Conservation (phyloP, 2,113 vertebrate genomes). For the Caloenas nicobarica region DNA sequence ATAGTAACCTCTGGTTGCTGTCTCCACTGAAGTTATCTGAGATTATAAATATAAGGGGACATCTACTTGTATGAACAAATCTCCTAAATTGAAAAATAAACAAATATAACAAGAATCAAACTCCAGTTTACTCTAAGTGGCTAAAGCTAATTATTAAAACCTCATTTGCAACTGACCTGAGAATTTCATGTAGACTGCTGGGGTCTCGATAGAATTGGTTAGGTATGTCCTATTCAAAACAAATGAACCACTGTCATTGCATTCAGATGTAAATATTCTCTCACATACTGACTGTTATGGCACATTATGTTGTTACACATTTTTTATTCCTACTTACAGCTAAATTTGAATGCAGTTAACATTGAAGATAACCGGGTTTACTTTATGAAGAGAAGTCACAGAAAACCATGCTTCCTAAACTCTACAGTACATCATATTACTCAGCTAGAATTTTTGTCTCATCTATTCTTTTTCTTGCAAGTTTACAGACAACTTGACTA, state of each 20-base stretch:
- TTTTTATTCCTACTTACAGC: neutral
- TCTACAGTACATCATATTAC: neutral
- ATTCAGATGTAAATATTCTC: neutral
- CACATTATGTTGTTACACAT: neutral
- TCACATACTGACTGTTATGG: neutral
- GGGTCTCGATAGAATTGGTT: slow-evolving; percentile 94
- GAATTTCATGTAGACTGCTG: slow-evolving; percentile 83
- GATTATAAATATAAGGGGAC: slow-evolving; percentile 88
- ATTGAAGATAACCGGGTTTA: neutral
- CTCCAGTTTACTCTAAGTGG: neutral
- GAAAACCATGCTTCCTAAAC: neutral
- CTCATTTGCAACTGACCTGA: slow-evolving; percentile 81
- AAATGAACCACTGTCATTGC: slow-evolving; percentile 2
- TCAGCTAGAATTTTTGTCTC: neutral
- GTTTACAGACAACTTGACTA: neutral
- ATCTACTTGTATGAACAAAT: slow-evolving; percentile 81
- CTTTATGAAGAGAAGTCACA: neutral
- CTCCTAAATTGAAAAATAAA: slow-evolving; percentile 72
- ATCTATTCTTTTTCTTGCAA: neutral
- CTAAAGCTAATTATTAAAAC: neutral
- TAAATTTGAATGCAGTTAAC: neutral
- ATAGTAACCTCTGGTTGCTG: slow-evolving; percentile 83
- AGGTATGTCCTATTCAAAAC: slow-evolving; percentile 87
- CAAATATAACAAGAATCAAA: neutral
- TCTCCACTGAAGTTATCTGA: slow-evolving; percentile 89